Evolutionary conservation across 2,888 invertebrate genomes (phyloP).

Genomic region (Cataglyphis cursor): DNA sequence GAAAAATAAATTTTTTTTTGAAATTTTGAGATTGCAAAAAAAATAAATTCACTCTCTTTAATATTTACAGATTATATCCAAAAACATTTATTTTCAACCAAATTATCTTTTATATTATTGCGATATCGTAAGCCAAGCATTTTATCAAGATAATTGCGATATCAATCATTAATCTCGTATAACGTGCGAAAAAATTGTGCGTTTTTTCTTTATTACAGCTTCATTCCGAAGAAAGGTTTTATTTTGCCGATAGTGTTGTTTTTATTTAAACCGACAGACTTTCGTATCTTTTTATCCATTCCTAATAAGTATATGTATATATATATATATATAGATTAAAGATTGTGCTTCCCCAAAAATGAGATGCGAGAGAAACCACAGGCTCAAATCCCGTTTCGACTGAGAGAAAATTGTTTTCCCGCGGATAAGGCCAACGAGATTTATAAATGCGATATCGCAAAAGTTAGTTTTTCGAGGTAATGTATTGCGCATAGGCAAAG

Average conservation of each 20-base stretch:
- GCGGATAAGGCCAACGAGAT: constrained; percentile 32
- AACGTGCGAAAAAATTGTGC: neutral
- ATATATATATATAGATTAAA: constrained; percentile 38
- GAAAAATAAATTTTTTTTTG: neutral
- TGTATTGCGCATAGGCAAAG: neutral
- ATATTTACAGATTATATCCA: neutral
- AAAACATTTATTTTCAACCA: neutral
- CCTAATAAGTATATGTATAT: neutral
- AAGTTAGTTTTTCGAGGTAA: constrained; percentile 16
- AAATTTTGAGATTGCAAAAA: neutral
- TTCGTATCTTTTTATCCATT: constrained; percentile 35
- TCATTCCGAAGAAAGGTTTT: neutral
- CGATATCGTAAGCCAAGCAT: neutral
- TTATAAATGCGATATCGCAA: constrained; percentile 21
- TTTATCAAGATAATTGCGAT: neutral
- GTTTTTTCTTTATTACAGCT: neutral
- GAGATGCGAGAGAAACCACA: constrained; percentile 37
- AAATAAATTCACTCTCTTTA: neutral
- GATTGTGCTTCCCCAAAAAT: constrained; percentile 55
- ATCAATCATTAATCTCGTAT: constrained; percentile 15
- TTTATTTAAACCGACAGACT: neutral
- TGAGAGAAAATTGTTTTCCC: constrained; percentile 11
- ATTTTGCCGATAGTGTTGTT: constrained; percentile 38
- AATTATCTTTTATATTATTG: neutral
- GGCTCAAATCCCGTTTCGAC: constrained; percentile 61